Base-by-base conservation (phyloP, 2,888 invertebrate species). In the Galeopsomyia nigrocyanea region DNA sequence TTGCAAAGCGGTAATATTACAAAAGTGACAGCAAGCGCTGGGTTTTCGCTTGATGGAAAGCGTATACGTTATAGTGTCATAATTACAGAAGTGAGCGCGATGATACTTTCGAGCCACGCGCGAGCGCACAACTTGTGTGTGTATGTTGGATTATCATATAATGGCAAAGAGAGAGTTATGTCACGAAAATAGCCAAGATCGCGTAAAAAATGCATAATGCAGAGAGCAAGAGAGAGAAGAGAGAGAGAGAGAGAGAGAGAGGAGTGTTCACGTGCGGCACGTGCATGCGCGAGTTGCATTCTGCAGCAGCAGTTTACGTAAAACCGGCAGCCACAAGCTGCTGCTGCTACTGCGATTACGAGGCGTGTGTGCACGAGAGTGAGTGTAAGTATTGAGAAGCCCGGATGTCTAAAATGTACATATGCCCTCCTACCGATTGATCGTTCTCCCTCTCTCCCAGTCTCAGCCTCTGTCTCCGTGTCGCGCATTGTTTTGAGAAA, bases 1-100 rank as follows among this genome's bases (percentile, higher is more conserved):
- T 47, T 50, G 19, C 26, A 22, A 26, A 26, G 22, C n/a, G 2
- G 2, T 16, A 17, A 82, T 79, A 83, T 82, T 83, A 82, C 82
- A 83, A 83, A 83, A 83, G 82, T 82, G 83, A 83, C 83, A 82
- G 83, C 83, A 81, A 82, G 81, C 80, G 81, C 80, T 80, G 76
- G 76, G 78, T 80, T 82, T 82, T 82, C 82, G 80, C 82, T 80
- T 78, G 78, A 76, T 10, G 16, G 47, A 61, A 17, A 46, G 49
- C 21, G 26, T 14, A 6, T 9, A 5, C n/a, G 22, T 56, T 56
- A 21, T 68, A 68, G 74, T 63, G 56, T 69, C 70, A 50, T 50
- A 17, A 39, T 50, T 50, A 7, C 50, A 50, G 50, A n/a, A 46
- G n/a, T n/a, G 61, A 50, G 51, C 57, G 63, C 56, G 51, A 50